phyloP scores from a whole-genome alignment of 2,797 vertebrate species.

The Clarias platycephalus region DNA sequence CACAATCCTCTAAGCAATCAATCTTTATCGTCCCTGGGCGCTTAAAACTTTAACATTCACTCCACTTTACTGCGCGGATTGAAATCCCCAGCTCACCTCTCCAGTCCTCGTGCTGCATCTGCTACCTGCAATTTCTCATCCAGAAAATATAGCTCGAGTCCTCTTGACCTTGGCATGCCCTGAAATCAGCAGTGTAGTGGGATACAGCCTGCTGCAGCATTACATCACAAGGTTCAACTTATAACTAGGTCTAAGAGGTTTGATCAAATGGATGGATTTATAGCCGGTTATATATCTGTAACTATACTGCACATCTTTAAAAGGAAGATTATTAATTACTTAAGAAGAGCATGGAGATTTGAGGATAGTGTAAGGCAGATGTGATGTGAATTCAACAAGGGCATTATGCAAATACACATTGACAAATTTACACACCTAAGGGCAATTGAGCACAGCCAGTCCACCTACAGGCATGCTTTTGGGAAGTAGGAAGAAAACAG shows the following conservation, averaged over 20 bases:
- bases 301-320: neutral
- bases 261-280: neutral
- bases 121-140: constrained; percentile 26
- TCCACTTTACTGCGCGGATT: constrained; percentile 27
- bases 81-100: constrained; percentile 22
- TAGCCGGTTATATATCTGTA: neutral
- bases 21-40: constrained; percentile 19
- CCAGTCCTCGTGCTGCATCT: neutral
- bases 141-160: neutral
- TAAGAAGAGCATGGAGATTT: neutral
- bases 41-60: constrained; percentile 38
- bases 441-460: neutral
- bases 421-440: neutral
- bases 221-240: constrained; percentile 14
- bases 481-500: neutral
- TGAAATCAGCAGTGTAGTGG: constrained; percentile 7
- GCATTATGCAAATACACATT: neutral
- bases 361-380: neutral
- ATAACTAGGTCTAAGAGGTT: constrained; percentile 12
- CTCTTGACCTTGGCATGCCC: constrained; percentile 33
- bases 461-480: neutral
- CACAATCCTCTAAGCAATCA: constrained; percentile 46
- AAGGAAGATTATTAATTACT: neutral
- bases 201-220: constrained; percentile 21
- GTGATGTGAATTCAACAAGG: neutral